phyloP scores from a whole-genome alignment of 2,888 invertebrate species.

The Drosophila monieri region DNA sequence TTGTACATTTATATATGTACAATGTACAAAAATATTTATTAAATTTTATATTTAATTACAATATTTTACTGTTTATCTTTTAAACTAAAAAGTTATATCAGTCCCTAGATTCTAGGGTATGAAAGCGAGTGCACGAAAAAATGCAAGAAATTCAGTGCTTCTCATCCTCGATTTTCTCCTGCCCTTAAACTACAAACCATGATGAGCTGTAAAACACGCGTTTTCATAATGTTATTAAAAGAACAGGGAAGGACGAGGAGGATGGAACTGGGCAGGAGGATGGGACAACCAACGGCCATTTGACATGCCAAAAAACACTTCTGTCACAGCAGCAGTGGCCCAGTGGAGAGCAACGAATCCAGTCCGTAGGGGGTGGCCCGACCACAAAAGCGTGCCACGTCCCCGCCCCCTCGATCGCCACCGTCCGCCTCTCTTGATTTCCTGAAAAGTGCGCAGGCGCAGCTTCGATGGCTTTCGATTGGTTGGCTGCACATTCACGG shows the following conservation, averaged over 20 bases:
- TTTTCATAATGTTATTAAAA: constrained; percentile 78
- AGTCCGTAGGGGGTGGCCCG: constrained; percentile 54
- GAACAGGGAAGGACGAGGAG: constrained; percentile 18
- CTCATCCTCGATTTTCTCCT: constrained; percentile 9
- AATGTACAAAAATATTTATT: too few species aligned
- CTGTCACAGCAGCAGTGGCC: constrained; percentile 68
- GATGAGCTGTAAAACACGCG: constrained; percentile 79
- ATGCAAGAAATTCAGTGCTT: constrained; percentile 53
- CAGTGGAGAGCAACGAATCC: constrained; percentile 28
- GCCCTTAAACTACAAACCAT: constrained; percentile 30
- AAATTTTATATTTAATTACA: too few species aligned
- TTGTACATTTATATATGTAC: too few species aligned
- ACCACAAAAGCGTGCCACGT: constrained; percentile 49
- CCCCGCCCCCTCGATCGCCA: constrained; percentile 1
- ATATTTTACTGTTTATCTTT: background rate
- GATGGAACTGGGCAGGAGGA: constrained; percentile 14
- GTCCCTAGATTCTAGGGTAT: constrained; percentile 1
- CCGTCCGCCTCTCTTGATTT: background rate
- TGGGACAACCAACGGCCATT: constrained; percentile 66
- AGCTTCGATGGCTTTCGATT: constrained; percentile 13
- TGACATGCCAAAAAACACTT: constrained; percentile 79
- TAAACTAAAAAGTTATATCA: background rate
- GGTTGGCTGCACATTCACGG: constrained; percentile 6
- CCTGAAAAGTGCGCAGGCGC: constrained; percentile 34
- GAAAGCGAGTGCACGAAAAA: constrained; percentile 57